Evolutionary conservation across 2,888 invertebrate genomes (phyloP), one percentile per base, ranked within the genome.

Genomic region (Troilus luridus): DNA sequence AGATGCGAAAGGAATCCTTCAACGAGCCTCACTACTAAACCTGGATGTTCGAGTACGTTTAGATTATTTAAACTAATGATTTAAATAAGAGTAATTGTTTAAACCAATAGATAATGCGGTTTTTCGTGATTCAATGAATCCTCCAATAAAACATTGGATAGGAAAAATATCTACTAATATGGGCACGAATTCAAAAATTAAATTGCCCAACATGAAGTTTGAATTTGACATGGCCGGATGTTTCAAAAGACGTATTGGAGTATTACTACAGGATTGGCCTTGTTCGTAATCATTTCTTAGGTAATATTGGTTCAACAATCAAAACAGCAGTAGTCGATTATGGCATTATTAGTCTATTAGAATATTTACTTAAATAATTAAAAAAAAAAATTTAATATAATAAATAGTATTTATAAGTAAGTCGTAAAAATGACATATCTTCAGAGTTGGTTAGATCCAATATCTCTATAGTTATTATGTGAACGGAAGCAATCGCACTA

Each of bases 201-300:
- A 72, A 27, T 72, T 27, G 27, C 27, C 5, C 72, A 72, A 27
- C 8, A 24, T 8, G 12, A 24, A 14, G 12, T 77, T 14, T 17
- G 41, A 17, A 27, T 77, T 7, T 19, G 41, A 9, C 0, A 14
- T 17, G 72, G 19, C 14, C 72, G 72, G 72, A 77, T 77, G 72
- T 77, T 77, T 41, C 72, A 77, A 77, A 77, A 77, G 72, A 77
- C 27, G 41, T 77, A 41, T 77, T 17, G 27, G 41, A 77, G 41
- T 77, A 77, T 41, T 77, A 77, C 41, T 77, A 77, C 27, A 77
- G 21, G 72, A 77, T 0, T 27, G 41, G 72, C 72, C 72, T 77
- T 77, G 72, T 41, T 77, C 72, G 72, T 77, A 77, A 77, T 41
- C 72, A 17, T 77, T 41, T 27, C 72, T 77, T 77, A 77, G 27